Conservation (phyloP, 2,113 vertebrate species). For the Microtus pennsylvanicus region DNA sequence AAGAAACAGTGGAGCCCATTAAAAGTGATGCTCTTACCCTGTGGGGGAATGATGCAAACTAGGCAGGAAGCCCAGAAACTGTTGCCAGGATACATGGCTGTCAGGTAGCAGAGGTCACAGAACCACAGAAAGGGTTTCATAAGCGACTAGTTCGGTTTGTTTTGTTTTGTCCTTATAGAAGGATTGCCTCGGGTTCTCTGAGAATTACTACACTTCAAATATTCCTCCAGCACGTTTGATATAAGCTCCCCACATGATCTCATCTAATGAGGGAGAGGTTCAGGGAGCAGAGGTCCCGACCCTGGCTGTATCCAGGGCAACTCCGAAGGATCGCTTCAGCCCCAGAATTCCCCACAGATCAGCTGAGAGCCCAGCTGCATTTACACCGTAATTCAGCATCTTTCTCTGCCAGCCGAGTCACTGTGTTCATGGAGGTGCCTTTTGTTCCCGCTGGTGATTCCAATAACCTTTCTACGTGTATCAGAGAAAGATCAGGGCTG, state of each 20-base stretch:
- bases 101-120: conserved; percentile 70
- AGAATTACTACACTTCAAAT: conserved; percentile 12
- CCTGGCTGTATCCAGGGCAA: background rate
- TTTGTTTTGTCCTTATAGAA: conserved; percentile 57
- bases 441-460: background rate
- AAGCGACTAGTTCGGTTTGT: conserved; percentile 63
- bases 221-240: conserved; percentile 30
- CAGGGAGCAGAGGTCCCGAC: conserved; percentile 4
- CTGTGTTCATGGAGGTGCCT: background rate
- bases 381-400: background rate
- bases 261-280: background rate
- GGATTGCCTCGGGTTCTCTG: conserved; percentile 11
- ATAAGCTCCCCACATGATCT: background rate
- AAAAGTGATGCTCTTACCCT: conserved; percentile 40
- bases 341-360: background rate
- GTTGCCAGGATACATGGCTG: conserved; percentile 74
- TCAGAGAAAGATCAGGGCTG: background rate
- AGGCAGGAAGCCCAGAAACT: conserved; percentile 51
- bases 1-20: conserved; percentile 57
- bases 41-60: conserved; percentile 67
- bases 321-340: background rate
- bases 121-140: conserved; percentile 52
- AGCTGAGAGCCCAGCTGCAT: background rate
- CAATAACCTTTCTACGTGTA: background rate
- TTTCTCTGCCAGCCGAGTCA: background rate